Percentiles rank a stretch among this genome's conserved stretches.
These are phyloP conservation scores for Anabas testudineus DNA, from an alignment of 2,797 vertebrate species.

Conservation along the genomic window DNA sequence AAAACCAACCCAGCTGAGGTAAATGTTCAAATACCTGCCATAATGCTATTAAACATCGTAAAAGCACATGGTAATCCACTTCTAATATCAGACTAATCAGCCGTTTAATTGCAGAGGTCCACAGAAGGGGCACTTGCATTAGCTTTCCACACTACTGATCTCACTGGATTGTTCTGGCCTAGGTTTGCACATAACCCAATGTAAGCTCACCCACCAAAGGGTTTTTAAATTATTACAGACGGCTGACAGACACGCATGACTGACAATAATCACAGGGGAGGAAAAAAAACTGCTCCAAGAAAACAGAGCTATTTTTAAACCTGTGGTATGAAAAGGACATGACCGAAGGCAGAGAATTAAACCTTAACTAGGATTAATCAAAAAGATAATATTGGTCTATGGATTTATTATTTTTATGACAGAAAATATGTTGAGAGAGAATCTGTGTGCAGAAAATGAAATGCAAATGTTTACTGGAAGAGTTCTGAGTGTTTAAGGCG, in stretches of 20 bases:
- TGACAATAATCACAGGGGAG: slow-evolving; percentile 51
- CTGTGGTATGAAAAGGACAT: slow-evolving; percentile 1
- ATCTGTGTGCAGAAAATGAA: slow-evolving; percentile 4
- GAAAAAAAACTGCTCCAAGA: slow-evolving; percentile 12
- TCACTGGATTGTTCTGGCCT: slow-evolving; percentile 47
- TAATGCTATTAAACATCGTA: slow-evolving; percentile 31
- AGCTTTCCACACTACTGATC: slow-evolving; percentile 59
- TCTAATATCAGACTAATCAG: slow-evolving; percentile 61
- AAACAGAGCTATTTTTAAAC: slow-evolving; percentile 53
- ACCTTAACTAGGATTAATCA: slow-evolving; percentile 23
- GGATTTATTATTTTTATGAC: neutral
- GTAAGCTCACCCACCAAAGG: slow-evolving; percentile 45
- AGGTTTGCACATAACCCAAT: slow-evolving; percentile 32
- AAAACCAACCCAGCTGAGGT: neutral
- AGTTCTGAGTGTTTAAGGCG: neutral
- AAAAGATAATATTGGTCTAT: slow-evolving; percentile 14
- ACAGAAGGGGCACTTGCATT: slow-evolving; percentile 38
- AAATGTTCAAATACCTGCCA: slow-evolving; percentile 23
- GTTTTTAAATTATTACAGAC: slow-evolving; percentile 64
- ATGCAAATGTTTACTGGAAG: slow-evolving; percentile 5
- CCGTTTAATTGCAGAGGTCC: slow-evolving; percentile 54
- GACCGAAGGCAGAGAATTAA: slow-evolving; percentile 9
- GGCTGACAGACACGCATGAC: slow-evolving; percentile 64
- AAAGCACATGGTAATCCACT: slow-evolving; percentile 53
- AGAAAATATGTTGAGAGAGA: slow-evolving; percentile 7